Base-by-base conservation (phyloP, 2,113 vertebrate genomes). In the Blennius ocellaris region DNA sequence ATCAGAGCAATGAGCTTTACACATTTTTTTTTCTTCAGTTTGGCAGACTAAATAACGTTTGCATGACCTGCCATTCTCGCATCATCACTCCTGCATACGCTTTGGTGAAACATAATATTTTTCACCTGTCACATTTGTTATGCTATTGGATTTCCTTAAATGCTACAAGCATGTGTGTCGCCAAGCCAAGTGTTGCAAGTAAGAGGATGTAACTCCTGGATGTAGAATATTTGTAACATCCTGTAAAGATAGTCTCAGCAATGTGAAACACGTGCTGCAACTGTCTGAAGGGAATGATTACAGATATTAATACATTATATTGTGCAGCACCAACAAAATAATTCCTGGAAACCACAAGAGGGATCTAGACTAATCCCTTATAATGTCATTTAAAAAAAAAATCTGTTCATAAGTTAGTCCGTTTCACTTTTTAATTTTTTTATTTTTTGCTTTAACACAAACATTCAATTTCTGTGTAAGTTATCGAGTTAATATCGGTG, bases 271-370 rank as follows among this genome's bases (percentile, higher is more conserved):
- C 57, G 30, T 48, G 62, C 51, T 54, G 51, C 63, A 21, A 3
- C 63, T 61, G 48, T 44, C 41, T 8, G n/a, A 53, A 77, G 62
- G 76, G 63, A 69, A 49, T 52, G 39, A 71, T 72, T 48, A 43
- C 30, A 50, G 73, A 71, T 84, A 87, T 83, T 84, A 79, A 89
- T 90, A 84, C 15, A 57, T 45, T 14, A 52, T 43, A 76, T 50
- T 64, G 65, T 76, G 57, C 37, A 15, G 43, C 60, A 81, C 59
- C 14, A 3, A 49, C 63, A 76, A 15, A 58, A 55, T 30, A 82
- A 77, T 78, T 57, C 56, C 57, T 36, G 44, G 59, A 78, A 40
- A 15, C 30, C 47, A 61, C 8, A 65, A 55, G 6, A 73, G 50
- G 54, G 78, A 60, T 55, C 16, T 57, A 43, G 47, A n/a, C 52